Conservation (phyloP, 2,797 vertebrate species). For the Syngnathus acus region DNA sequence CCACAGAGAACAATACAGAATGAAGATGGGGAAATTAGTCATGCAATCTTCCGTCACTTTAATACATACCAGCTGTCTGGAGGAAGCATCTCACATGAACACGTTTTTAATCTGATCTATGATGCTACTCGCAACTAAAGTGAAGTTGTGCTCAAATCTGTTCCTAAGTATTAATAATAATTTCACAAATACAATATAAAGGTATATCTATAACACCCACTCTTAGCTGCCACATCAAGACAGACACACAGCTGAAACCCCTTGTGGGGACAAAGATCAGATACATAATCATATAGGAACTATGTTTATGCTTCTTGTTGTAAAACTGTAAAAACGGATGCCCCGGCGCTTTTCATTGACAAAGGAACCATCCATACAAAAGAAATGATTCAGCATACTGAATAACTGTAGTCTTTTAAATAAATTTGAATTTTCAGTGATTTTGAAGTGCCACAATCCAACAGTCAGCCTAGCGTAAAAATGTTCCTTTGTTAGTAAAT, state of each 20-base stretch:
- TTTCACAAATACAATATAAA: background rate
- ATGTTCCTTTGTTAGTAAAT: background rate
- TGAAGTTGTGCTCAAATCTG: background rate
- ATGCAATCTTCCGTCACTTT: constrained; percentile 31
- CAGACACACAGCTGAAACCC: constrained; percentile 20
- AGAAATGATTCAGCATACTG: too few relatives aligned
- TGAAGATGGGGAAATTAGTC: constrained; percentile 30
- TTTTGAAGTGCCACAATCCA: background rate
- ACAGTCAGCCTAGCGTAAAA: background rate
- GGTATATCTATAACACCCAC: background rate
- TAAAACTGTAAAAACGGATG: background rate
- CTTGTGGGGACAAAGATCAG: background rate
- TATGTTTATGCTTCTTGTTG: background rate
- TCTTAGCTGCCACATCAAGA: constrained; percentile 15
- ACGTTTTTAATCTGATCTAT: background rate
- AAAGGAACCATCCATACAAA: background rate
- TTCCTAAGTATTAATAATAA: too few relatives aligned
- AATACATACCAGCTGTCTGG: constrained; percentile 10
- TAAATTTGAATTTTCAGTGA: background rate
- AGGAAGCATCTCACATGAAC: constrained; percentile 14
- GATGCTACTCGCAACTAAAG: background rate
- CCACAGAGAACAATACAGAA: constrained; percentile 47
- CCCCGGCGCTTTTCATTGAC: background rate
- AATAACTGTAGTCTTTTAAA: background rate
- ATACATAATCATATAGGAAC: background rate